Evolutionary conservation across 2,888 invertebrate species (phyloP).

Genomic region (Exephanes ischioxanthus): DNA sequence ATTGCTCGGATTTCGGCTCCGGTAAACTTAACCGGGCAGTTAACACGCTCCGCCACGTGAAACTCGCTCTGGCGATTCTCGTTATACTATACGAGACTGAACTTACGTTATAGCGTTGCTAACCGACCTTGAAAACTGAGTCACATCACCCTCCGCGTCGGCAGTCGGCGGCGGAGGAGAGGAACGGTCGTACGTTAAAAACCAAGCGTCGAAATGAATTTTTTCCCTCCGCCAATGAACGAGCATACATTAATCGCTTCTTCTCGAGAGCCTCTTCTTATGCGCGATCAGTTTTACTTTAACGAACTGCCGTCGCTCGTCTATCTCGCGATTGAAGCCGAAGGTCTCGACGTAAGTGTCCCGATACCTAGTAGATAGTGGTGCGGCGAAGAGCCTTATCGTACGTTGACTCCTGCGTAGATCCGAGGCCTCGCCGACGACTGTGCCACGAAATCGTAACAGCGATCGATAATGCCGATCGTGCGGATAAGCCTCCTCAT

Average conservation of each 20-base stretch:
- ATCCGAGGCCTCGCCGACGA: conserved; percentile 19
- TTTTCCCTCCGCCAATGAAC: neutral
- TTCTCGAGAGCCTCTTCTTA: neutral
- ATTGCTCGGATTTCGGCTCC: conserved; percentile 68
- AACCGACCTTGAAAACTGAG: conserved; percentile 32
- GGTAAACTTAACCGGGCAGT: conserved; percentile 36
- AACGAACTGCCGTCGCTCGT: neutral
- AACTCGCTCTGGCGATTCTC: neutral
- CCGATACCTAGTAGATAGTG: neutral
- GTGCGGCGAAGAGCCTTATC: conserved; percentile 45
- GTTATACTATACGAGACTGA: conserved; percentile 8
- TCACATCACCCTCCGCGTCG: neutral
- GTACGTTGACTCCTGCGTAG: conserved; percentile 52
- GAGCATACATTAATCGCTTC: neutral
- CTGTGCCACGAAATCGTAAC: conserved; percentile 22
- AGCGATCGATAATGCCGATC: conserved; percentile 46
- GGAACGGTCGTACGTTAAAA: neutral
- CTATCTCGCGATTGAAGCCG: neutral
- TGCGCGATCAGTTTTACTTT: neutral
- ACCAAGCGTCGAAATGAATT: neutral
- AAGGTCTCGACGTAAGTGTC: conserved; percentile 4
- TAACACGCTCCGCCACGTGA: conserved; percentile 30
- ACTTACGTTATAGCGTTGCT: neutral
- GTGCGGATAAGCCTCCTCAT: conserved; percentile 41
- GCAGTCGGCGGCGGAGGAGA: too few relatives aligned